These are phyloP conservation scores for Malthinus flaveolus DNA, from an alignment of 2,888 invertebrate species.

Conservation along the genomic window DNA sequence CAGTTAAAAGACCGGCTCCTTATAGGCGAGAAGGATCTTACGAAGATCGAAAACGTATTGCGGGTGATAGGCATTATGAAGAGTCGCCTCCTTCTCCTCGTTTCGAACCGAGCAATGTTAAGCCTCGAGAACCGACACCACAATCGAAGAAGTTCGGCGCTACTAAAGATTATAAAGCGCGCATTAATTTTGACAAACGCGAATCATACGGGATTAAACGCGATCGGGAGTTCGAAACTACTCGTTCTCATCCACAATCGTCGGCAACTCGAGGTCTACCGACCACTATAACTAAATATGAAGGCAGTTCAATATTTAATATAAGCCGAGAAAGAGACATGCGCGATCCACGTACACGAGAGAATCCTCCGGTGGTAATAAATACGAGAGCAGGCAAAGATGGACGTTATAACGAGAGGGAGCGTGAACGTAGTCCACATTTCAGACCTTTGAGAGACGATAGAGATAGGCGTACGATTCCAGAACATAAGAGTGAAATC, in stretches of 20 bases:
- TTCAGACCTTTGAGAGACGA: constrained; percentile 43
- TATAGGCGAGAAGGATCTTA: constrained; percentile 51
- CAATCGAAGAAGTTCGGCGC: constrained; percentile 39
- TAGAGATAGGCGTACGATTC: constrained; percentile 39
- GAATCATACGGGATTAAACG: constrained; percentile 43
- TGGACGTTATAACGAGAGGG: constrained; percentile 40
- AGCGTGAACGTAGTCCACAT: constrained; percentile 48
- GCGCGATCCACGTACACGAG: constrained; percentile 29
- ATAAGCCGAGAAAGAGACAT: constrained; percentile 37
- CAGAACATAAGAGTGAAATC: constrained; percentile 41
- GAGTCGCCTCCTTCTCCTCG: constrained; percentile 63
- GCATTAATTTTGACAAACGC: constrained; percentile 44
- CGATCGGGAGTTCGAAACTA: constrained; percentile 41
- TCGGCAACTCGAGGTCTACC: constrained; percentile 31
- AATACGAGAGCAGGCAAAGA: constrained; percentile 38
- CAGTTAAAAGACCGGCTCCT: constrained; percentile 60
- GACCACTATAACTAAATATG: constrained; percentile 33
- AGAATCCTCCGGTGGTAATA: constrained; percentile 12
- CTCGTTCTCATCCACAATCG: constrained; percentile 34
- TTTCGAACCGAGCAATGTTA: constrained; percentile 56
- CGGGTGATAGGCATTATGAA: constrained; percentile 53
- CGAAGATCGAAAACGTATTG: constrained; percentile 49
- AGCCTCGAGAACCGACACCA: constrained; percentile 42
- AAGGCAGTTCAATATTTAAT: constrained; percentile 33
- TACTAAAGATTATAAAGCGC: constrained; percentile 39